Conservation (phyloP, 1,140 invertebrate species). For the Diabrotica virgifera region DNA sequence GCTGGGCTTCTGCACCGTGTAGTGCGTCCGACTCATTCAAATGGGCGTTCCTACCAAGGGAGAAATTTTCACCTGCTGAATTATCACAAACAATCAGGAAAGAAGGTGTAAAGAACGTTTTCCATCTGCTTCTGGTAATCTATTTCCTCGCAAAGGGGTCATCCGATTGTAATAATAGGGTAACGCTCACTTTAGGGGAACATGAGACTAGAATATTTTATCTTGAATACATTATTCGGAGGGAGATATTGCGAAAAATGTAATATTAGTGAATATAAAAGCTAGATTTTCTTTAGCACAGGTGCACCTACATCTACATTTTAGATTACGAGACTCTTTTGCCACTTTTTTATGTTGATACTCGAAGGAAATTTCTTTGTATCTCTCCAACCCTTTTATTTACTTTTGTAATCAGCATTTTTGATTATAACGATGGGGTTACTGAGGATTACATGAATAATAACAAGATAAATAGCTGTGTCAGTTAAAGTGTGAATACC, state of each 20-base stretch:
- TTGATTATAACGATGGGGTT: not conserved
- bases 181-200: conserved; percentile 28
- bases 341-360: conserved; percentile 20
- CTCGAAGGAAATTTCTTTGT: conserved; percentile 7
- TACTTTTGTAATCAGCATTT: conserved; percentile 6
- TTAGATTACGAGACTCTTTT: conserved; percentile 26
- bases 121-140: conserved; percentile 27
- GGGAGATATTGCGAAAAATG: conserved; percentile 31
- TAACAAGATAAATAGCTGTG: not conserved
- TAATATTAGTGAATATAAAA: conserved; percentile 29
- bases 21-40: conserved; percentile 7
- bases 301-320: conserved; percentile 38
- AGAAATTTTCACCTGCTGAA: conserved; percentile 7
- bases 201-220: conserved; percentile 41
- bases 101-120: conserved; percentile 15
- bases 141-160: conserved; percentile 36
- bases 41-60: conserved; percentile 3
- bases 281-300: conserved; percentile 26
- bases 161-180: conserved; percentile 39
- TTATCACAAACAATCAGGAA: conserved; percentile 5
- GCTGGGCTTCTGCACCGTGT: not conserved
- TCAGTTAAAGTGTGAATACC: too few species aligned
- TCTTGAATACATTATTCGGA: conserved; percentile 36
- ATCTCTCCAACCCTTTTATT: conserved; percentile 8
- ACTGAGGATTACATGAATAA: not conserved